These are phyloP conservation scores for Hyphantria cunea DNA, from an alignment of 1,140 invertebrate species.

Conservation along the genomic window DNA sequence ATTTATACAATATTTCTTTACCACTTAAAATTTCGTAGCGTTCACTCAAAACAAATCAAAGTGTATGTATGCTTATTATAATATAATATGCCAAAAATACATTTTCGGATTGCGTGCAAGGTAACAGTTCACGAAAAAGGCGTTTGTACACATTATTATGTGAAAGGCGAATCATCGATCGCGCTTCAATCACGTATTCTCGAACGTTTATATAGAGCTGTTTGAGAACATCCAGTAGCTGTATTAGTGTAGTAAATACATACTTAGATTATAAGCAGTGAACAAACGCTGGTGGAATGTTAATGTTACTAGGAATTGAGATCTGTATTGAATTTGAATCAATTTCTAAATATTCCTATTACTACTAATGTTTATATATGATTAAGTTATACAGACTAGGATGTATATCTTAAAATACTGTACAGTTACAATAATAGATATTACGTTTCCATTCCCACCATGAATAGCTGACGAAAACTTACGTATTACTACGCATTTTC, in stretches of 20 bases:
- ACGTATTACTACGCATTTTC: too few species aligned
- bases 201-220: not conserved
- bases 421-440: too few species aligned
- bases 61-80: not conserved
- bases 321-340: too few species aligned
- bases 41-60: not conserved
- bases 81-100: not conserved
- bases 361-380: too few species aligned
- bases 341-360: too few species aligned
- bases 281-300: conserved; percentile 4
- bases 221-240: conserved; percentile 9
- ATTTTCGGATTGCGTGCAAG: conserved; percentile 13
- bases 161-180: not conserved
- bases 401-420: too few species aligned
- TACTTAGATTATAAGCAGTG: conserved; percentile 20
- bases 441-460: too few species aligned
- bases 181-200: conserved; percentile 6
- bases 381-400: too few species aligned
- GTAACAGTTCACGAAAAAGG: conserved; percentile 12
- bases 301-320: not conserved
- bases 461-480: too few species aligned
- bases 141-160: conserved; percentile 16
- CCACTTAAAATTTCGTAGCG: not conserved
- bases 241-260: conserved; percentile 18
- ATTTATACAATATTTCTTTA: too few species aligned